Evolutionary conservation across 2,797 vertebrate genomes (phyloP).

Genomic region (Florisuga fusca): DNA sequence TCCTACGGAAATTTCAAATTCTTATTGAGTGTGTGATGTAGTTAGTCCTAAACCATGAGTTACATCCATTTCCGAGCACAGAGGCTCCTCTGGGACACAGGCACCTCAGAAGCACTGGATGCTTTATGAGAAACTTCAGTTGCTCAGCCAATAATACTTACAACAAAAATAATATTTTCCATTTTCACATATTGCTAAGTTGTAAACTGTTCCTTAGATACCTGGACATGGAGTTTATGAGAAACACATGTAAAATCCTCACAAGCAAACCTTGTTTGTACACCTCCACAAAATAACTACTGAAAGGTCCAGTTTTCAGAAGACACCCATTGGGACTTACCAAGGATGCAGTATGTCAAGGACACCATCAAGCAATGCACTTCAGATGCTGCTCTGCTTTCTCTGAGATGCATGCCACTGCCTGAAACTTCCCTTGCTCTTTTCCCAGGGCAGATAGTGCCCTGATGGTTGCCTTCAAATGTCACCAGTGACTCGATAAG

Average conservation of each 20-base stretch:
- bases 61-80: slow-evolving; percentile 12
- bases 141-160: slow-evolving; percentile 47
- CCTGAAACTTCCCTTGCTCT: not conserved
- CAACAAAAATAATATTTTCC: slow-evolving; percentile 74
- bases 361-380: not conserved
- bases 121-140: slow-evolving; percentile 38
- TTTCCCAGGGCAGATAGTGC: not conserved
- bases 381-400: not conserved
- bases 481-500: not conserved
- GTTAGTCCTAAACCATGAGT: not conserved
- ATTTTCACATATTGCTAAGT: slow-evolving; percentile 63
- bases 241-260: slow-evolving; percentile 68
- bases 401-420: not conserved
- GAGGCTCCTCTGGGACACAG: slow-evolving; percentile 38
- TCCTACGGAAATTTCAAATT: slow-evolving; percentile 39
- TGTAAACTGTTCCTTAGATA: slow-evolving; percentile 70
- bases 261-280: slow-evolving; percentile 51
- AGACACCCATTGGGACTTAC: not conserved
- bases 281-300: slow-evolving; percentile 56
- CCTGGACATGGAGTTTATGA: slow-evolving; percentile 58
- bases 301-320: slow-evolving; percentile 64
- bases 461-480: not conserved
- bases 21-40: not conserved
- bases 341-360: not conserved
- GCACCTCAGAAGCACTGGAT: slow-evolving; percentile 39